A percentile compares a stretch with the other conserved stretches of the same genome.
Conservation (phyloP, 2,113 vertebrate species). For the Macroglossus sobrinus region DNA sequence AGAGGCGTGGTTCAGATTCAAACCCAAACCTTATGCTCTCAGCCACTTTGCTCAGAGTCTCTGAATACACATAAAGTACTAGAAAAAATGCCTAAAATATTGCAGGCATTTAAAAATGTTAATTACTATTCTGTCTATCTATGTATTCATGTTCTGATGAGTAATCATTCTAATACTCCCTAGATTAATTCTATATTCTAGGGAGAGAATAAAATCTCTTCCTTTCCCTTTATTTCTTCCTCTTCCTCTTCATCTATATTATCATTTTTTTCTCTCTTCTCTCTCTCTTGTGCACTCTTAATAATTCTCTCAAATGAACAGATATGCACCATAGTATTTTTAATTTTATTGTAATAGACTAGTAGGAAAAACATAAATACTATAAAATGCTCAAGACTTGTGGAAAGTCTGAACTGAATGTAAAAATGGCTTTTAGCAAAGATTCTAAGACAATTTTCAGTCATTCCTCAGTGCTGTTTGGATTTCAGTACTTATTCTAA, state of each 20-base stretch:
- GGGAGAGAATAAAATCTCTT: neutral
- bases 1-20: neutral
- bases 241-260: neutral
- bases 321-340: neutral
- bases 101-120: neutral
- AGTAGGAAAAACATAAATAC: neutral
- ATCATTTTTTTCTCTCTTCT: neutral
- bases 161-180: neutral
- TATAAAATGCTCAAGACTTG: neutral
- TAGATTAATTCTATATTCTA: neutral
- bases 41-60: neutral
- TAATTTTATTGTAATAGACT: neutral
- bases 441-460: conserved; percentile 32
- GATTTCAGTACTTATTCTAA: neutral
- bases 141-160: neutral
- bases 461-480: neutral
- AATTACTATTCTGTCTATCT: neutral
- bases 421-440: neutral
- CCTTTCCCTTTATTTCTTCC: neutral
- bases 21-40: neutral
- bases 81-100: neutral
- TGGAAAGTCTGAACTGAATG: neutral
- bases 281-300: neutral
- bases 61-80: neutral
- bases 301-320: neutral